These are phyloP conservation scores for Drosophila navojoa DNA, from an alignment of 1,140 invertebrate species.

Conservation along the genomic window DNA sequence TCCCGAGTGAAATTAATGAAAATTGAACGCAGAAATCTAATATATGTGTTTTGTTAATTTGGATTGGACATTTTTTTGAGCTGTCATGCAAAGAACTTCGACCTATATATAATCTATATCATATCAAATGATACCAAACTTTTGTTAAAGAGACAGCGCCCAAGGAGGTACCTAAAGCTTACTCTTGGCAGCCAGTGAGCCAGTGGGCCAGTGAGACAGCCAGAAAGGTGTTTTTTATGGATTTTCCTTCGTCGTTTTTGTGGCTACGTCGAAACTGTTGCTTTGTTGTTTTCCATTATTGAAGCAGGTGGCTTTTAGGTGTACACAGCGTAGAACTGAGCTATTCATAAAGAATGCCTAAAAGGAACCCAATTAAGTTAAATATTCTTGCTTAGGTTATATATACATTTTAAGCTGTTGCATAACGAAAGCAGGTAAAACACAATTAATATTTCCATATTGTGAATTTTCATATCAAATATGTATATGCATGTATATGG, in stretches of 20 bases:
- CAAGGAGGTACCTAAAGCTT: constrained; percentile 40
- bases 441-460: too few species aligned
- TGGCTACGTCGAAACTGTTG: constrained; percentile 49
- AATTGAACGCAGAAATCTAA: constrained; percentile 36
- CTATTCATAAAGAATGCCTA: constrained; percentile 8
- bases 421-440: too few species aligned
- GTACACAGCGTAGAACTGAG: constrained; percentile 28
- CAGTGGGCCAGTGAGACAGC: neutral
- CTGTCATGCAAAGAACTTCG: constrained; percentile 10
- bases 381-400: neutral
- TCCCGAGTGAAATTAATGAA: constrained; percentile 28
- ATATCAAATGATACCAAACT: constrained; percentile 13
- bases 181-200: constrained; percentile 1
- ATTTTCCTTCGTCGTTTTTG: constrained; percentile 44
- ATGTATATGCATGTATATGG: too few species aligned
- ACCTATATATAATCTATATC: neutral
- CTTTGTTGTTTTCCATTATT: constrained; percentile 33
- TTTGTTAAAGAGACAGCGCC: constrained; percentile 36
- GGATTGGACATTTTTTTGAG: neutral
- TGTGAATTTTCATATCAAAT: too few species aligned
- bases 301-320: constrained; percentile 35
- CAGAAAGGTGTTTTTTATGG: constrained; percentile 49
- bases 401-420: neutral
- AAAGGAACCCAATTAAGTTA: constrained; percentile 3
- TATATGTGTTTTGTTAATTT: constrained; percentile 1